These are phyloP conservation scores for Apamea monoglypha DNA, from an alignment of 2,888 invertebrate species.

Conservation along the genomic window DNA sequence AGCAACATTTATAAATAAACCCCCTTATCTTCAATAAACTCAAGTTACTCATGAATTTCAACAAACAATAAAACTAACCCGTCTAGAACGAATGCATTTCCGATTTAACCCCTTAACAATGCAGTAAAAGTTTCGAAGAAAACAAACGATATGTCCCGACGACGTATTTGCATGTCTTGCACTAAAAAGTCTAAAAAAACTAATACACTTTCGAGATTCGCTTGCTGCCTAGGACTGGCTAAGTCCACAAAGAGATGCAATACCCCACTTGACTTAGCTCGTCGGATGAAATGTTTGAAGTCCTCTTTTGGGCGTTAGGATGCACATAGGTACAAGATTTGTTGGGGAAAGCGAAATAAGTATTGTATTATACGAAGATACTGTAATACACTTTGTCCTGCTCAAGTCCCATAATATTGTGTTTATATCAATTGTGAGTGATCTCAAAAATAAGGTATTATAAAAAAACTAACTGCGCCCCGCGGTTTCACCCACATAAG, in stretches of 20 bases:
- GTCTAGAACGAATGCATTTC: background rate
- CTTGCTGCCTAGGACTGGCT: constrained; percentile 26
- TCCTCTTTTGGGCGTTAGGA: constrained; percentile 15
- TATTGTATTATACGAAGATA: background rate
- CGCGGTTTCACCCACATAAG: too few relatives aligned
- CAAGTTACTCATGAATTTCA: background rate
- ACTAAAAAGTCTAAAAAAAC: constrained; percentile 42
- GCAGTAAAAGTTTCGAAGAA: background rate
- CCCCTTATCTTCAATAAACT: background rate
- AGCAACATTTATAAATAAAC: too few relatives aligned
- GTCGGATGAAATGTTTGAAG: constrained; percentile 36
- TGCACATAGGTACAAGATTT: constrained; percentile 24
- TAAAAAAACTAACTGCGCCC: background rate
- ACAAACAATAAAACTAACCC: background rate
- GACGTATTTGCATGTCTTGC: constrained; percentile 48
- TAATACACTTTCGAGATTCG: constrained; percentile 57
- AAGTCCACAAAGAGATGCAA: constrained; percentile 61
- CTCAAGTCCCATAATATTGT: background rate
- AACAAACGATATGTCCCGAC: constrained; percentile 7
- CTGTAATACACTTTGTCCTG: background rate
- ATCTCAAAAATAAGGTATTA: background rate
- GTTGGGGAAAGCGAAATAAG: constrained; percentile 1
- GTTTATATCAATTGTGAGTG: background rate
- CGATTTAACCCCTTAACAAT: constrained; percentile 9
- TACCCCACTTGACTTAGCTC: constrained; percentile 49